Base-by-base conservation (phyloP, 2,797 vertebrate species). In the Typhlichthys eigenmanni region DNA sequence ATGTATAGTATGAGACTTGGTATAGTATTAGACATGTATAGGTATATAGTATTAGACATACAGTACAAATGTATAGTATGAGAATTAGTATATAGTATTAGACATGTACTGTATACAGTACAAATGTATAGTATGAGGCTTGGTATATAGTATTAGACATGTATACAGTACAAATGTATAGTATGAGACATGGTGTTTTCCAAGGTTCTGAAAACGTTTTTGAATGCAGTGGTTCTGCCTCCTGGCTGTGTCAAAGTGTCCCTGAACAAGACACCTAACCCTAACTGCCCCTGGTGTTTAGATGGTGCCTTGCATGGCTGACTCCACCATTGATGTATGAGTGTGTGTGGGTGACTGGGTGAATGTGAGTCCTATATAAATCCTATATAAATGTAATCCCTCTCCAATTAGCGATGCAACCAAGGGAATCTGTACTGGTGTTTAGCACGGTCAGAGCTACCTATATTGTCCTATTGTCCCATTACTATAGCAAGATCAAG, bases 21-120 rank as follows among this genome's bases (percentile, higher is more conserved):
- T 60, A 78, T 80, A 64, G 85, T 5, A 85, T 47, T 64, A 62
- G 9, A 64, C 13, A 32, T 32, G 13, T n/a, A n/a, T n/a, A n/a
- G n/a, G 2, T 19, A 19, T 19, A 19, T 19, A 19, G 2, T 19
- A 19, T 19, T 19, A 19, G 19, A 17, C 16, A n/a, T 5, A 12
- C 19, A 55, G 1, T 13, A 6, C 11, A 68, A 66, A 74, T 69
- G 7, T 10, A 16, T 16, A 48, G 57, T 87, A 14, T 85, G 69
- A 9, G 17, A 46, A 0, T 29, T 57, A 19, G 24, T 61, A 78
- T 80, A 64, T 17, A 17, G 85, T 6, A 85, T 47, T 64, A 62
- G 9, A 64, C 13, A 32, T 34, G 13, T n/a, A n/a, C 17, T 19
- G 17, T 19, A 19, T 5, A 12, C 19, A 55, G 5, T 13, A 6